Evolutionary conservation across 2,888 invertebrate species (phyloP).

Genomic region (Pristionchus entomophagus): DNA sequence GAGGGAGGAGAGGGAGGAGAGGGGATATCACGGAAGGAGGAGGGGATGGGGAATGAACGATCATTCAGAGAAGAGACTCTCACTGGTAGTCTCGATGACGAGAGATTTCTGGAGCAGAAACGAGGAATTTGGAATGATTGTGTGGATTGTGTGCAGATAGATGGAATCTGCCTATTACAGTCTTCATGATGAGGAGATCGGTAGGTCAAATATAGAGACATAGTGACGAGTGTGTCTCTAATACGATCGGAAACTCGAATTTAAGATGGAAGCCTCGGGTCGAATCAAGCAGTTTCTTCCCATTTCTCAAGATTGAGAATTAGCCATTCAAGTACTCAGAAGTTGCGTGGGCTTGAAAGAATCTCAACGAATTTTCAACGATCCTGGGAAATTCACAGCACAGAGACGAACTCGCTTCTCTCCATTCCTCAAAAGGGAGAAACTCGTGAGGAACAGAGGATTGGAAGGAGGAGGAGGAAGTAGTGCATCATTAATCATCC

Average conservation of each 20-base stretch:
- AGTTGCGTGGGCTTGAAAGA: slow-evolving; percentile 31
- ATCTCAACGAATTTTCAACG: background rate
- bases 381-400: background rate
- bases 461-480: background rate
- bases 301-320: slow-evolving; percentile 3
- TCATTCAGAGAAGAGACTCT: background rate
- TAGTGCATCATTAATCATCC: background rate
- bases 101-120: background rate
- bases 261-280: background rate
- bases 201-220: background rate
- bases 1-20: background rate
- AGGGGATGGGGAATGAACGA: background rate
- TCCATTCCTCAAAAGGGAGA: background rate
- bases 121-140: background rate
- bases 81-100: background rate
- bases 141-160: background rate
- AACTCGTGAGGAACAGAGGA: background rate
- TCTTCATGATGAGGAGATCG: background rate
- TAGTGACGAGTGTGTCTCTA: slow-evolving; percentile 32
- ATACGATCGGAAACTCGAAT: background rate
- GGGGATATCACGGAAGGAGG: background rate
- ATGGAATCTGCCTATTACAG: background rate
- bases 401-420: no score
- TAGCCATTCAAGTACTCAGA: background rate
- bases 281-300: slow-evolving; percentile 4